These are phyloP conservation scores for Machaerirhynchus nigripectus DNA, from an alignment of 2,113 vertebrate species.

Conservation along the genomic window DNA sequence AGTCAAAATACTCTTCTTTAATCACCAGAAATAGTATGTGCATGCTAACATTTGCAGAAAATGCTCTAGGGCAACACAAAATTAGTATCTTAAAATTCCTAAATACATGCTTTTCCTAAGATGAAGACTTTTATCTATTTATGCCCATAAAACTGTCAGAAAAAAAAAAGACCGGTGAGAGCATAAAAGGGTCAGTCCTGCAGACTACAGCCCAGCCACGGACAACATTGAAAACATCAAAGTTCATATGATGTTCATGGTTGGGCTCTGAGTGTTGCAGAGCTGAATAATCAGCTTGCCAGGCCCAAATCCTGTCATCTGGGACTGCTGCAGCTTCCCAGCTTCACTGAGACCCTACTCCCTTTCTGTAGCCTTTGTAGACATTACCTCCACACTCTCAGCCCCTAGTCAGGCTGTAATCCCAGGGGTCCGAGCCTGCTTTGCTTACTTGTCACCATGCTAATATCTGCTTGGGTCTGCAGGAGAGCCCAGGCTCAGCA, in stretches of 20 bases:
- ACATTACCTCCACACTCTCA: background rate
- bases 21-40: slow-evolving; percentile 30
- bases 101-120: slow-evolving; percentile 69
- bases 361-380: background rate
- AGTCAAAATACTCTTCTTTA: slow-evolving; percentile 50
- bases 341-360: background rate
- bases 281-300: background rate
- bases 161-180: background rate
- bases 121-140: slow-evolving; percentile 63
- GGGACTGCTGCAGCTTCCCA: background rate
- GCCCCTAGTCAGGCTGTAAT: background rate
- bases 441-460: background rate
- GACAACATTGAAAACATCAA: slow-evolving; percentile 12
- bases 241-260: background rate
- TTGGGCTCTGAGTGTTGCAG: background rate
- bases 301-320: background rate
- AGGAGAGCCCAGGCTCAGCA: background rate
- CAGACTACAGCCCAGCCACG: background rate
- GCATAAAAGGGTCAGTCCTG: slow-evolving; percentile 28
- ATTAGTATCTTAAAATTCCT: slow-evolving; percentile 42
- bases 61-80: slow-evolving; percentile 56
- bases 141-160: slow-evolving; percentile 17
- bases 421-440: background rate
- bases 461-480: background rate
- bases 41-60: slow-evolving; percentile 72